Percentiles rank a stretch among this genome's conserved stretches.
These are phyloP conservation scores for Dufourea novaeangliae DNA, from an alignment of 1,140 invertebrate genomes.

Conservation along the genomic window DNA sequence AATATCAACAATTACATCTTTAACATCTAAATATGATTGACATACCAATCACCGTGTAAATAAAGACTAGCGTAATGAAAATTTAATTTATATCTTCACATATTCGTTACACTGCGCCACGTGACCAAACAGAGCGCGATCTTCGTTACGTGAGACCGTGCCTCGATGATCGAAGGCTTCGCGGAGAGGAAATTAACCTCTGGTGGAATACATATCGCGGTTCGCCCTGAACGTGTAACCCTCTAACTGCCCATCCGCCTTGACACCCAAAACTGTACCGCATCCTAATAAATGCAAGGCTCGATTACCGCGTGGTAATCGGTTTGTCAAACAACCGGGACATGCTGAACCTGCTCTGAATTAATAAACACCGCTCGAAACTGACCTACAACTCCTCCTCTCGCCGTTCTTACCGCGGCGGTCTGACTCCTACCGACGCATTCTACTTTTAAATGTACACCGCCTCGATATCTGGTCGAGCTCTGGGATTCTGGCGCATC, in stretches of 20 bases:
- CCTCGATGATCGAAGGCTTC: background rate
- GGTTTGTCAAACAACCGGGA: constrained; percentile 53
- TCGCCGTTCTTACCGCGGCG: background rate
- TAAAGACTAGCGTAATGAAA: too few species aligned
- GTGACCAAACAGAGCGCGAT: background rate
- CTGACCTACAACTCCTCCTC: constrained; percentile 43
- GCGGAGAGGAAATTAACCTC: constrained; percentile 23
- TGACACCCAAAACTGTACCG: constrained; percentile 49
- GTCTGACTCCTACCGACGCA: constrained; percentile 27
- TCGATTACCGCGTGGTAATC: constrained; percentile 42
- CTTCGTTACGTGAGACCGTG: background rate
- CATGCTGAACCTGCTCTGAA: constrained; percentile 41
- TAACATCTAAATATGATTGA: too few species aligned
- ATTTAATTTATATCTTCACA: too few species aligned
- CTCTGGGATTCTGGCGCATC: background rate
- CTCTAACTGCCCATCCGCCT: constrained; percentile 31
- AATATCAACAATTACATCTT: too few species aligned
- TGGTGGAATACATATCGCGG: too few species aligned
- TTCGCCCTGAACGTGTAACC: background rate
- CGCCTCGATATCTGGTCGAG: too few species aligned
- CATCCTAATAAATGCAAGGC: constrained; percentile 54
- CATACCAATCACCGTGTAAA: too few species aligned
- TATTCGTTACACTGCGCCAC: too few species aligned
- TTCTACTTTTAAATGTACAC: constrained; percentile 27
- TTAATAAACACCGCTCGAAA: constrained; percentile 45